A percentile compares a stretch with the other conserved stretches of the same genome.
These are phyloP conservation scores for Luperina nickerlii DNA, from an alignment of 2,888 invertebrate species.

Conservation along the genomic window DNA sequence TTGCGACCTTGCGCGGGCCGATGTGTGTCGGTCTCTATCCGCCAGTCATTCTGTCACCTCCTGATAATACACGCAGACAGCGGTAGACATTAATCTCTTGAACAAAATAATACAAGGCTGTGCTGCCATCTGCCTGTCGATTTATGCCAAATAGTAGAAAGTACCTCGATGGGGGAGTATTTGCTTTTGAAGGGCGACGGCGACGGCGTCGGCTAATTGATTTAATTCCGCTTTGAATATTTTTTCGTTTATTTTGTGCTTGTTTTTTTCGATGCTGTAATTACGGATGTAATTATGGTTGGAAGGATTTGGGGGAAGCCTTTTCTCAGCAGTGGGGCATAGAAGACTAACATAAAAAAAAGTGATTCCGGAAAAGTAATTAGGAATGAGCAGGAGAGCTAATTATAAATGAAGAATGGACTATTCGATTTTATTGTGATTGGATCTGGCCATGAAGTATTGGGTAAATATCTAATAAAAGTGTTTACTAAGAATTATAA, in stretches of 20 bases:
- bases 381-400: background rate
- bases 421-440: slow-evolving; percentile 27
- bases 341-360: background rate
- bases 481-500: slow-evolving; percentile 30
- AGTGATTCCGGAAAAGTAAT: slow-evolving; percentile 4
- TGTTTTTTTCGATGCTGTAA: slow-evolving; percentile 23
- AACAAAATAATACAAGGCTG: slow-evolving; percentile 80
- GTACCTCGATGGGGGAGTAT: slow-evolving; percentile 53
- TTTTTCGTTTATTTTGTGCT: slow-evolving; percentile 30
- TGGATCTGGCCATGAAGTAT: background rate
- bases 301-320: background rate
- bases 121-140: slow-evolving; percentile 74
- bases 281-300: background rate
- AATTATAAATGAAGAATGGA: slow-evolving; percentile 11
- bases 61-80: slow-evolving; percentile 74
- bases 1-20: slow-evolving; percentile 18
- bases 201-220: slow-evolving; percentile 70
- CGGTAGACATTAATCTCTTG: slow-evolving; percentile 81
- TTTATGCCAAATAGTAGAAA: slow-evolving; percentile 48
- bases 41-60: slow-evolving; percentile 63
- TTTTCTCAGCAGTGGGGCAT: background rate
- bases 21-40: slow-evolving; percentile 43
- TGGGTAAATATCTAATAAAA: slow-evolving; percentile 5
- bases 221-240: slow-evolving; percentile 68
- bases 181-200: slow-evolving; percentile 61